phyloP scores from a whole-genome alignment of 2,888 invertebrate genomes.

The Andrena flavipes region DNA sequence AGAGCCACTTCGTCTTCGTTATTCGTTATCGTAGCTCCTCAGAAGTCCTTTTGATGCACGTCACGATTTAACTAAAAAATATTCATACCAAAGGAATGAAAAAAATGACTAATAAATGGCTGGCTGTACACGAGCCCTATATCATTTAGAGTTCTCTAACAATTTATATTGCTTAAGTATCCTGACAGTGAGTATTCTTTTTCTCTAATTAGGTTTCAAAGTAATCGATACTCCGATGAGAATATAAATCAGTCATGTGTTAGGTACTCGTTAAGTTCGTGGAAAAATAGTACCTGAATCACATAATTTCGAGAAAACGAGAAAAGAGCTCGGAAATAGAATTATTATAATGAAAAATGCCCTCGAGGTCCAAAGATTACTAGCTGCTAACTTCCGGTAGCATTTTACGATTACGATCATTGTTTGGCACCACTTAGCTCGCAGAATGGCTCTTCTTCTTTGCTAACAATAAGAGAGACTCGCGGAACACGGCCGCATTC shows the following conservation, averaged over 20 bases:
- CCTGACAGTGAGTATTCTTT: background rate
- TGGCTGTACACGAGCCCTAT: no score
- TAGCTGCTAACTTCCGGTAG: background rate
- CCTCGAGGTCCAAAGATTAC: background rate
- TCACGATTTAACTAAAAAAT: no score
- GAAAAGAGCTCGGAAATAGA: background rate
- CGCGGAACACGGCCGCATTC: slow-evolving; percentile 2
- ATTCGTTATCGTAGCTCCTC: slow-evolving; percentile 1
- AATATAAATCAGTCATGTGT: background rate
- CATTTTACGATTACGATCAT: background rate
- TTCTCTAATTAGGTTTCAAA: background rate
- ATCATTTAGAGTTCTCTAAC: no score
- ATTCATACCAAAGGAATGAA: no score
- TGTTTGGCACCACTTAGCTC: background rate
- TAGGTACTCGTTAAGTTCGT: background rate
- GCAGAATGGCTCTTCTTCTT: background rate
- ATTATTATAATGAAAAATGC: slow-evolving; percentile 25
- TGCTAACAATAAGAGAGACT: background rate
- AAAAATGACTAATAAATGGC: no score
- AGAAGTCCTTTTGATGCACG: background rate
- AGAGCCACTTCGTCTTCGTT: background rate
- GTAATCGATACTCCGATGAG: background rate
- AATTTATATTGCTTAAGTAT: no score
- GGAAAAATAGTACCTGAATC: background rate
- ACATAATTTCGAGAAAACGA: background rate